A percentile compares a stretch with the other conserved stretches of the same genome.
phyloP scores from a whole-genome alignment of 2,113 vertebrate species.

The Cettia cetti region DNA sequence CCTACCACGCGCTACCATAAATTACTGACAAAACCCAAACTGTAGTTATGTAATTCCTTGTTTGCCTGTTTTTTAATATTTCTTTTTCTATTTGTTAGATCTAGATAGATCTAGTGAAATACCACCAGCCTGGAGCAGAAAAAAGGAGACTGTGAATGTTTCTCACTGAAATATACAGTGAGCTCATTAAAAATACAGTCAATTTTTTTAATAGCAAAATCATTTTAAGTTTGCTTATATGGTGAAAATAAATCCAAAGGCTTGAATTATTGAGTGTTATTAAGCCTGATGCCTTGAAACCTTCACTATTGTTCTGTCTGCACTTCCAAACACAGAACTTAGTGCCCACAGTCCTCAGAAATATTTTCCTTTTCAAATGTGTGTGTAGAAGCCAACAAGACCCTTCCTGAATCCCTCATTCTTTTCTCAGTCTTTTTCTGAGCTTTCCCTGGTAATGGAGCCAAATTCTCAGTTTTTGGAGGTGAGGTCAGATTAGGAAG shows the following conservation, averaged over 20 bases:
- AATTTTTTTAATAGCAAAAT: constrained; percentile 39
- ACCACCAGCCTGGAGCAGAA: not conserved
- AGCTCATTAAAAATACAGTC: constrained; percentile 47
- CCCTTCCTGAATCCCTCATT: not conserved
- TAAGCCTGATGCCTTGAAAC: not conserved
- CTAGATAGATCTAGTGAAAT: not conserved
- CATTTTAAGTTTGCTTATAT: constrained; percentile 38
- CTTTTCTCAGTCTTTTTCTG: not conserved
- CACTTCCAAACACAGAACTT: not conserved
- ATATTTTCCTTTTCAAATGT: not conserved
- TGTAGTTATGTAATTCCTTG: not conserved
- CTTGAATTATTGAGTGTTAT: not conserved
- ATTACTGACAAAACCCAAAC: not conserved
- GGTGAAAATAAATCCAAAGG: not conserved
- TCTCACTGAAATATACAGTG: constrained; percentile 27
- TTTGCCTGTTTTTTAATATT: not conserved
- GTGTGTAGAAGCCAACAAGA: not conserved
- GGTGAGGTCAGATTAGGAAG: not conserved
- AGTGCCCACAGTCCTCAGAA: not conserved
- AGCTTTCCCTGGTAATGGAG: not conserved
- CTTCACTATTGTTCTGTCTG: not conserved
- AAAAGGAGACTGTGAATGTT: not conserved
- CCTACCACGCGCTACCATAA: not conserved
- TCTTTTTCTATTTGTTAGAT: not conserved
- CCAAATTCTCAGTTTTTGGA: not conserved